Base-by-base conservation (phyloP, 1,140 invertebrate species). In the Drosophila lacertosa region DNA sequence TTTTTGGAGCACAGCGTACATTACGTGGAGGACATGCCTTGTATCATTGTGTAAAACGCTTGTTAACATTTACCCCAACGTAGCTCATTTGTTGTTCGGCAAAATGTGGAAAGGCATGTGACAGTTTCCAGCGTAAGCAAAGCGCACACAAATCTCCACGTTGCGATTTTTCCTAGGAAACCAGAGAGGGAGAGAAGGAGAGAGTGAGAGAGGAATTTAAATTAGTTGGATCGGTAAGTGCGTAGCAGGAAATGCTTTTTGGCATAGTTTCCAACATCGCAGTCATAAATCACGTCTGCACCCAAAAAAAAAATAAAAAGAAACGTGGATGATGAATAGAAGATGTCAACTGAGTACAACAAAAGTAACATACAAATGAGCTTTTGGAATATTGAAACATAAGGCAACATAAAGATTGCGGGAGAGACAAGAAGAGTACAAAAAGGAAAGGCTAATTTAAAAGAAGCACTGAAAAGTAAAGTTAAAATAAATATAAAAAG, bases 21-120 rank as follows among this genome's bases (percentile, higher is more conserved):
- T 26, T 22, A 37, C 35, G 39, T 16, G 48, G 40, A 63, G 59
- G 58, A 69, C 40, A 53, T 64, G 67, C 63, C 68, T 72, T 69
- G 60, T 67, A 65, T 62, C 63, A 70, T 76, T 86, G 82, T 88
- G 82, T 88, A 88, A 88, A 88, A 82, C 74, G 82, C 83, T 88
- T 88, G 82, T 88, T 88, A 88, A 88, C 82, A 88, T 88, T 82
- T 47, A 47, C 57, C 74, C 69, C 62, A 39, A 42, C 74, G 39
- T 76, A 69, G 58, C 64, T 74, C 63, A 73, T 79, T 84, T 84
- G 80, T 77, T 82, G 47, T 37, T 18, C 0, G 57, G 6, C 2
- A 11, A 15, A 26, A 11, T 13, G 15, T 47, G 39, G 32, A 3
- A 80, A 73, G 63, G 39, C 15, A 69, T 72, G 63, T 81, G 82